Percentiles rank a stretch among this genome's conserved stretches.
Evolutionary conservation across 2,113 vertebrate genomes (phyloP).

Genomic region (Syrrhaptes paradoxus): DNA sequence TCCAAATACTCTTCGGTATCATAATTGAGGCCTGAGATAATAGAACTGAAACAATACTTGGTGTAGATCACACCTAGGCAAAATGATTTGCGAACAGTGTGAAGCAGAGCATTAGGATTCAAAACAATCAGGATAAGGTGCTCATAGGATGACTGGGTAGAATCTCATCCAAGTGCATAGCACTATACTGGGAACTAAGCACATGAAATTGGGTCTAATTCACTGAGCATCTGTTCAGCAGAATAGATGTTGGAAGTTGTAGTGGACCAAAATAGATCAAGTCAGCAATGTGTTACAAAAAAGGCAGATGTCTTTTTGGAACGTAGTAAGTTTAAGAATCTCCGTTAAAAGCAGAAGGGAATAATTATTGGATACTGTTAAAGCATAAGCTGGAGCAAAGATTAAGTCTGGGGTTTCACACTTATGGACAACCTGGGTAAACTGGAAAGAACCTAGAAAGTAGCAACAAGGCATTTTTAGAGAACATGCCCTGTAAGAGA

Average conservation of each 20-base stretch:
- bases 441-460: not conserved
- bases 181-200: not conserved
- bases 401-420: not conserved
- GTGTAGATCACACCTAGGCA: not conserved
- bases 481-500: not conserved
- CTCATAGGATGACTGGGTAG: not conserved
- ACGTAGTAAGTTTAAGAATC: not conserved
- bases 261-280: slow-evolving; percentile 8
- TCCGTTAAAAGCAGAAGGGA: not conserved
- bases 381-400: not conserved
- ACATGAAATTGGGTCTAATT: not conserved
- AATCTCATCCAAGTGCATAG: not conserved
- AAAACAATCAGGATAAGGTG: not conserved
- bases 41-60: not conserved
- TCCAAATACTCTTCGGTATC: not conserved
- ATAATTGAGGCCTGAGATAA: not conserved
- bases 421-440: not conserved
- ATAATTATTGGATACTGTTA: not conserved
- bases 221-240: not conserved
- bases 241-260: not conserved
- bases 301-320: slow-evolving; percentile 10
- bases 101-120: not conserved
- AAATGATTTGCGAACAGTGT: not conserved
- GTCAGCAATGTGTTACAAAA: not conserved
- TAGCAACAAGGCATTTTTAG: not conserved